phyloP scores from a whole-genome alignment of 2,888 invertebrate genomes.

The Marronus borbonicus region DNA sequence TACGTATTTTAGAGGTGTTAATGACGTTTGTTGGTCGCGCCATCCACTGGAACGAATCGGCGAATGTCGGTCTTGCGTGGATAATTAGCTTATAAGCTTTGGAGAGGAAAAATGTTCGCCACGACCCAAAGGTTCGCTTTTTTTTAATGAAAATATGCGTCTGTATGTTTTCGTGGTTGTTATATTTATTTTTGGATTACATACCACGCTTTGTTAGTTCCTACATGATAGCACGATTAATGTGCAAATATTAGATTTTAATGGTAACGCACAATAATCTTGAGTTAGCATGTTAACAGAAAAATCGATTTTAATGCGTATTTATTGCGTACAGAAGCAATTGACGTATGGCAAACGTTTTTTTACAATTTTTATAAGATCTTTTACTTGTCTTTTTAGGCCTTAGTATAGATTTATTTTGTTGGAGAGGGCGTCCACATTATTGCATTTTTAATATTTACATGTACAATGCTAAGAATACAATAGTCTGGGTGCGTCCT shows the following conservation, averaged over 20 bases:
- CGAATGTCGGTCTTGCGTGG: constrained; percentile 43
- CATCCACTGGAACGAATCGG: constrained; percentile 43
- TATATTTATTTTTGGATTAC: constrained; percentile 34
- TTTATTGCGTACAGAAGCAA: neutral
- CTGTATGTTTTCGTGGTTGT: constrained; percentile 21
- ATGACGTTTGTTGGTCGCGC: constrained; percentile 50
- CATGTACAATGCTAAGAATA: too few species aligned
- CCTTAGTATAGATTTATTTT: too few species aligned
- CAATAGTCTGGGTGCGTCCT: too few species aligned
- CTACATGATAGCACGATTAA: constrained; percentile 17
- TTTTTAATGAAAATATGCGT: constrained; percentile 39
- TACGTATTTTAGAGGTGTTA: constrained; percentile 51
- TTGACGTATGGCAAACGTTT: too few species aligned
- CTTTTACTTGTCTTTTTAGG: too few species aligned
- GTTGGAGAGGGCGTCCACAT: too few species aligned
- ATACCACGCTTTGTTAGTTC: constrained; percentile 35
- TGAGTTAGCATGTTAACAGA: constrained; percentile 26
- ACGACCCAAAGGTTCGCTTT: neutral
- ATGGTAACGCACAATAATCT: constrained; percentile 26
- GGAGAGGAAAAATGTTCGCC: constrained; percentile 25
- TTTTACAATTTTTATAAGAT: too few species aligned
- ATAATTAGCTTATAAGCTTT: constrained; percentile 39
- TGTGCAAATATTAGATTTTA: constrained; percentile 44
- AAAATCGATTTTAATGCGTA: neutral
- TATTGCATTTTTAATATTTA: too few species aligned